Base-by-base conservation (phyloP, 1,140 invertebrate genomes). In the Brachionus sp. region DNA sequence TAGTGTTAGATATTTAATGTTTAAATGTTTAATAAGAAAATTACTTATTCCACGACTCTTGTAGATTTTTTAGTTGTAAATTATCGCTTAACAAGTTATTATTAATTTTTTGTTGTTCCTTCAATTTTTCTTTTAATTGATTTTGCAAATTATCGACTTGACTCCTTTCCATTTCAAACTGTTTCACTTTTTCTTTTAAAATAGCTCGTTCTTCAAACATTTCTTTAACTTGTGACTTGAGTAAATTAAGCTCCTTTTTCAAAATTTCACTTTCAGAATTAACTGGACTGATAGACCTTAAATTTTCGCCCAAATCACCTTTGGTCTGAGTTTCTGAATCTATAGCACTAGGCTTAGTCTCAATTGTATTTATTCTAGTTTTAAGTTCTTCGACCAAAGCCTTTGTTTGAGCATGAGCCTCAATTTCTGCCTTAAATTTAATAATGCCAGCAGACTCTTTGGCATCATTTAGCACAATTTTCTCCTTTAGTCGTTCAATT, bases 201-300 rank as follows among this genome's bases (percentile, higher is more conserved):
- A 23, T 16, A 25, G 50, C 25, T 10, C 77, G 19, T 62, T 80
- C 50, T 10, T 80, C 77, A n/a, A 80, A 80, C 77, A 80, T 80
- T 19, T 80, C 77, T 62, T 80, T 80, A 6, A 80, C 19, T 23
- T 80, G 77, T 10, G 77, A 80, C 23, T 80, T 80, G 3, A 80
- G 25, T 29, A 66, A 23, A 80, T 33, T 66, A 7, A 80, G 29
- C 9, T 80, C 77, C 33, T 66, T 57, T 62, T 66, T 80, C 23
- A 80, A 25, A 12, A 39, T 57, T 37, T 80, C 77, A 1, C 19
- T 64, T 25, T 80, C 77, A 12, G 42, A 46, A 46, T 80, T 80
- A 12, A 44, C n/a, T 16, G 62, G 33, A 80, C 50, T 64, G 5
- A 80, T 35, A 4, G 46, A n/a, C 62, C 42, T 80, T 25, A 62